phyloP scores from a whole-genome alignment of 2,113 vertebrate genomes.

The Hemicordylus capensis region DNA sequence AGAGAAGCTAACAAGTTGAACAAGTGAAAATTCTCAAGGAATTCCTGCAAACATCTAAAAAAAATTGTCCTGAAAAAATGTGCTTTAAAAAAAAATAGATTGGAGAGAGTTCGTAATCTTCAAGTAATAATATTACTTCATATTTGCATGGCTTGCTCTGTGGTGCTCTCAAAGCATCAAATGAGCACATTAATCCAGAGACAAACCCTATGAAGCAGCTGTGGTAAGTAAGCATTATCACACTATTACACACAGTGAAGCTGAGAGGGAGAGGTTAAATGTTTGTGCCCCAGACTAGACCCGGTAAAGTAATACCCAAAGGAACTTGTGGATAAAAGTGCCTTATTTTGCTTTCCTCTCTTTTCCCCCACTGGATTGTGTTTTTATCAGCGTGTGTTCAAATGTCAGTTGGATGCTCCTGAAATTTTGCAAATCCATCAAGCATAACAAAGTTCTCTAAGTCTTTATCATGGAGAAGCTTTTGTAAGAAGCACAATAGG shows the following conservation, averaged over 20 bases:
- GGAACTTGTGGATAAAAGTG: rapidly evolving
- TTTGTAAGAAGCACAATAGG: neutral
- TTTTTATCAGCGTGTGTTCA: rapidly evolving
- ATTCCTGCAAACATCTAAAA: too few relatives aligned
- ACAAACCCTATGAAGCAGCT: neutral
- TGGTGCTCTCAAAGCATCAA: neutral
- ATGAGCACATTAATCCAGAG: neutral
- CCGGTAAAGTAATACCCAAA: neutral
- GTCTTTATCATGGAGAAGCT: neutral
- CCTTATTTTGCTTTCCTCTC: rapidly evolving
- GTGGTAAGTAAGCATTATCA: neutral
- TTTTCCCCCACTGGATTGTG: rapidly evolving
- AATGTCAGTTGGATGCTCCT: neutral
- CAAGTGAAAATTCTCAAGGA: too few relatives aligned
- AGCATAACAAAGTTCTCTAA: neutral
- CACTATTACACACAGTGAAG: rapidly evolving
- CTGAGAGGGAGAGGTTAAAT: rapidly evolving
- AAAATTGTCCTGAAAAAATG: too few relatives aligned
- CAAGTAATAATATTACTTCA: neutral
- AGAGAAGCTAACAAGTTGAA: too few relatives aligned
- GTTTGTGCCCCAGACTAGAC: neutral
- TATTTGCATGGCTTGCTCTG: neutral
- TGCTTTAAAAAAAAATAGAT: too few relatives aligned
- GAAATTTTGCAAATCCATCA: neutral
- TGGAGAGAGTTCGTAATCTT: rapidly evolving